Evolutionary conservation across 2,888 invertebrate species (phyloP).

Genomic region (Drosophila diplacantha): DNA sequence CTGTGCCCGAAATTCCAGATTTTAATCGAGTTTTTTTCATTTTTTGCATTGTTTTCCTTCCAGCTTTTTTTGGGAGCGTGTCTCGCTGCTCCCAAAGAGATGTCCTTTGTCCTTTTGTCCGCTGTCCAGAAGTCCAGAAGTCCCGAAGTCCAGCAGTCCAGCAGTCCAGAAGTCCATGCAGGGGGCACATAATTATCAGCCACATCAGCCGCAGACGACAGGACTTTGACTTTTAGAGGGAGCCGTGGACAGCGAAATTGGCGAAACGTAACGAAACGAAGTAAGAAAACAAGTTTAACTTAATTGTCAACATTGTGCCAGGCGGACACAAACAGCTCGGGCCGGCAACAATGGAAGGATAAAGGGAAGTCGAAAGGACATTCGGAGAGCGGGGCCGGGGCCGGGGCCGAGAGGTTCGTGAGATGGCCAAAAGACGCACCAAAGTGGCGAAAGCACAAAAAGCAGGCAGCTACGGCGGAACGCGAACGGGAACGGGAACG

Average conservation of each 20-base stretch:
- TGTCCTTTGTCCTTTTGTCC: constrained; percentile 14
- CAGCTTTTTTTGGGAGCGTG: not conserved
- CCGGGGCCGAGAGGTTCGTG: constrained; percentile 29
- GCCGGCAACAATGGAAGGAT: constrained; percentile 25
- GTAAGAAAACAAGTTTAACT: constrained; percentile 71
- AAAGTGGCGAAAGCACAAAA: constrained; percentile 51
- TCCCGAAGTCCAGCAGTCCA: constrained; percentile 7
- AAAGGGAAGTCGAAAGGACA: constrained; percentile 2
- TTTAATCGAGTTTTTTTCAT: constrained; percentile 9
- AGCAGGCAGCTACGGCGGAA: constrained; percentile 8
- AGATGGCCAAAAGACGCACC: constrained; percentile 47
- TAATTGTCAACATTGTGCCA: constrained; percentile 68
- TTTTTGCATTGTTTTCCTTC: not conserved
- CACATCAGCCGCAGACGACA: constrained; percentile 63
- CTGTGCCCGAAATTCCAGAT: constrained; percentile 10
- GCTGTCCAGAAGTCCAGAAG: constrained; percentile 8
- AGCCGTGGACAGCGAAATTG: constrained; percentile 41
- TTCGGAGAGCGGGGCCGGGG: not conserved
- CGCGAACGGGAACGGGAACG: not conserved
- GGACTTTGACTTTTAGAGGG: constrained; percentile 64
- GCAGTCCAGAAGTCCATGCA: constrained; percentile 19
- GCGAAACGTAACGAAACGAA: constrained; percentile 62
- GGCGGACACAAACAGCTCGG: constrained; percentile 32
- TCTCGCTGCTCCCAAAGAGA: not conserved
- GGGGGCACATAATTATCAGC: constrained; percentile 67